phyloP scores from a whole-genome alignment of 1,140 invertebrate genomes.

The Arctopsyche grandis region DNA sequence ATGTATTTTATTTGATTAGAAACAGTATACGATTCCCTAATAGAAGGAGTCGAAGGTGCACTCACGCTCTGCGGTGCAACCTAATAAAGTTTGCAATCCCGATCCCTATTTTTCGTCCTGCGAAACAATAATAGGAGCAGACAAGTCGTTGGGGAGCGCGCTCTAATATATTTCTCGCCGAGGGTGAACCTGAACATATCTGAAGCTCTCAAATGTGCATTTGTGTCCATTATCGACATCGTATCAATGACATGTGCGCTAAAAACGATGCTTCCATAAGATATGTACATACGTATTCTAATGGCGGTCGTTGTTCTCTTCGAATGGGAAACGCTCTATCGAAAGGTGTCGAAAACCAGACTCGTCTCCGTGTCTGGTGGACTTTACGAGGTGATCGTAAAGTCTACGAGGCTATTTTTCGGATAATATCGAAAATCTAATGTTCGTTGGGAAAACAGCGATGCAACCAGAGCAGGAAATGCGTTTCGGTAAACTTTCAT shows the following conservation, averaged over 20 bases:
- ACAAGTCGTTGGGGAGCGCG: conserved; percentile 32
- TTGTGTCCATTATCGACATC: not conserved
- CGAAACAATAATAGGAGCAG: conserved; percentile 43
- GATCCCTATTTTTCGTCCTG: conserved; percentile 40
- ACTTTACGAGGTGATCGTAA: too few relatives aligned
- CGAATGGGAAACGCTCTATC: not conserved
- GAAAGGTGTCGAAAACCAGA: too few relatives aligned
- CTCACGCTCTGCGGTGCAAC: conserved; percentile 21
- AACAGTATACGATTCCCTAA: conserved; percentile 35
- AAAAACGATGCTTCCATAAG: too few relatives aligned
- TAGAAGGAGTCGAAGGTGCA: conserved; percentile 12
- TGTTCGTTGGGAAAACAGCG: too few relatives aligned
- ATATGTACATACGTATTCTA: too few relatives aligned
- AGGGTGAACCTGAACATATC: not conserved
- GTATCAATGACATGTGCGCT: conserved; percentile 12
- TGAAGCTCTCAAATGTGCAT: not conserved
- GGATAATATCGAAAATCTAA: too few relatives aligned
- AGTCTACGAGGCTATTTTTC: too few relatives aligned
- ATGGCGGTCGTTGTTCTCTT: not conserved
- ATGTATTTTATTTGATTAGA: conserved; percentile 40
- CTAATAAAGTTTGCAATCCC: conserved; percentile 44
- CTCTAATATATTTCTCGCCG: not conserved
- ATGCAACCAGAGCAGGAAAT: too few relatives aligned
- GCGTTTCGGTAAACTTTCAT: too few relatives aligned
- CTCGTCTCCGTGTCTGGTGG: too few relatives aligned